Evolutionary conservation across 2,797 vertebrate species (phyloP).

Genomic region (Thripadectes ignobilis): DNA sequence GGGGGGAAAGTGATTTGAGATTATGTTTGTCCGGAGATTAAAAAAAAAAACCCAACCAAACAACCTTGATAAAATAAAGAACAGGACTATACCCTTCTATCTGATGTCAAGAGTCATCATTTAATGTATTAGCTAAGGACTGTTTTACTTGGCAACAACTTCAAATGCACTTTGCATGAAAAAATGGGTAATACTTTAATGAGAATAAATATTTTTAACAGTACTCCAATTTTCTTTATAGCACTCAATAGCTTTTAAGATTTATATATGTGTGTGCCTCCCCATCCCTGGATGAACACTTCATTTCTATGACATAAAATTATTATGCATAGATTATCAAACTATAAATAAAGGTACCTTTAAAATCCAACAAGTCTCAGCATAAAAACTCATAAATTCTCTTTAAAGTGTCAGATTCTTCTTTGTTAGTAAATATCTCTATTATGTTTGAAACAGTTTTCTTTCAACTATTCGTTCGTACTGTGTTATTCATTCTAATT

Average conservation of each 20-base stretch:
- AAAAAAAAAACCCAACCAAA: not conserved
- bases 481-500: not conserved
- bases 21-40: not conserved
- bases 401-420: not conserved
- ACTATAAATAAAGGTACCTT: not conserved
- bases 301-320: not conserved
- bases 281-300: not conserved
- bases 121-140: not conserved
- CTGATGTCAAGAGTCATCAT: not conserved
- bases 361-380: not conserved
- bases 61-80: not conserved
- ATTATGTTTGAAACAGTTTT: not conserved
- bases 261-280: not conserved
- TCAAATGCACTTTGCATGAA: not conserved
- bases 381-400: not conserved
- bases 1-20: not conserved
- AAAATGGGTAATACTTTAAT: not conserved
- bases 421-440: not conserved
- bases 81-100: not conserved
- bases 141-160: not conserved
- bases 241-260: not conserved
- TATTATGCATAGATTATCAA: not conserved
- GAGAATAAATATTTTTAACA: not conserved
- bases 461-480: not conserved
- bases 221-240: not conserved